phyloP scores from a whole-genome alignment of 2,113 vertebrate species.

The Lagopus muta region DNA sequence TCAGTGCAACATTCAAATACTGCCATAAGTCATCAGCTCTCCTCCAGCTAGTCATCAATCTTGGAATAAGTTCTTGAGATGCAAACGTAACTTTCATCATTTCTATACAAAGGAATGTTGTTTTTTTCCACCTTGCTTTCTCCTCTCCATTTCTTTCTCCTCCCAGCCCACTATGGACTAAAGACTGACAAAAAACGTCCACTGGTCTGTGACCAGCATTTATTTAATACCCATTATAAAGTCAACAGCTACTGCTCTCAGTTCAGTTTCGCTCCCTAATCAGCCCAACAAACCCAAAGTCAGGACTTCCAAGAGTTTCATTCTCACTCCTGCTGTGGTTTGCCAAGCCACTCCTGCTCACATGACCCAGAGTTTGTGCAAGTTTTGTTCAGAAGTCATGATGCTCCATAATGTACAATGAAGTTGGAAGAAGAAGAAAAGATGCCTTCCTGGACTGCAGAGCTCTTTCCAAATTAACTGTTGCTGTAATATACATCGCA shows the following conservation, averaged over 20 bases:
- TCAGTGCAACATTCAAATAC: slow-evolving; percentile 1
- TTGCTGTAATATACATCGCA: background rate
- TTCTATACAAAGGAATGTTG: background rate
- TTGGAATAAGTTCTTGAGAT: slow-evolving; percentile 5
- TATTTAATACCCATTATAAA: background rate
- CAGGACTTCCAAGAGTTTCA: background rate
- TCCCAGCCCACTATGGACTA: background rate
- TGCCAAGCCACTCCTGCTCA: background rate
- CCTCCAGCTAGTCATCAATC: slow-evolving; percentile 36
- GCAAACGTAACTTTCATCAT: background rate
- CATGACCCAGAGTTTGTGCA: background rate
- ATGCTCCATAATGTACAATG: fast-evolving
- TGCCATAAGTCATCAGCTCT: slow-evolving; percentile 19
- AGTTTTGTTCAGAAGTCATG: background rate
- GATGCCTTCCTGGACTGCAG: background rate
- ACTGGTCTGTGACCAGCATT: background rate
- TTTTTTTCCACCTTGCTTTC: background rate
- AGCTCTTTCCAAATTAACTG: background rate
- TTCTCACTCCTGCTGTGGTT: background rate
- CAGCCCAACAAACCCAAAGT: background rate
- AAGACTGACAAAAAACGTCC: background rate
- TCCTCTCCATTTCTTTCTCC: background rate
- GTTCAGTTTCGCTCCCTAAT: background rate
- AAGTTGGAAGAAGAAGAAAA: background rate
- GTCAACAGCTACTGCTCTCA: background rate